Conservation (phyloP, 2,888 invertebrate genomes). For the Drosophila setosimentum region DNA sequence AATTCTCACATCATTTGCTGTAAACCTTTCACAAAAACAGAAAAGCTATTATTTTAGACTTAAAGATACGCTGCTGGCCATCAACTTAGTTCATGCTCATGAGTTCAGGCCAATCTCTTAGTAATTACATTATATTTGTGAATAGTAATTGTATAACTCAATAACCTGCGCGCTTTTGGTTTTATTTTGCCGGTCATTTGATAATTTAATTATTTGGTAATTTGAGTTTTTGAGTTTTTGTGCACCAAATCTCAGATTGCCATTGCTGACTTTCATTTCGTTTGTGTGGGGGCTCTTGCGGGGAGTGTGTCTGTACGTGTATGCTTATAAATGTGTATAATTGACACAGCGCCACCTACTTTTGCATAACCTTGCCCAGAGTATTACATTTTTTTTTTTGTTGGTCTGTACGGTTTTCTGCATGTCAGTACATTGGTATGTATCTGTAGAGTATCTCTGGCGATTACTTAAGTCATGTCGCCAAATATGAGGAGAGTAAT, state of each 20-base stretch:
- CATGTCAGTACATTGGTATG: not conserved
- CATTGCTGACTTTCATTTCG: conserved; percentile 72
- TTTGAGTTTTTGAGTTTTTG: conserved; percentile 48
- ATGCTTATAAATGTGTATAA: conserved; percentile 19
- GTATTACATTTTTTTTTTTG: conserved; percentile 56
- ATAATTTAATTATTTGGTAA: conserved; percentile 71
- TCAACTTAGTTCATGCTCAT: conserved; percentile 7
- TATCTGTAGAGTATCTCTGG: conserved; percentile 11
- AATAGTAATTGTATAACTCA: conserved; percentile 9
- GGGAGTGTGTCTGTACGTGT: not conserved
- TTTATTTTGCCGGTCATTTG: conserved; percentile 44
- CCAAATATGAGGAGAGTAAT: not conserved
- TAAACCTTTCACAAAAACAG: conserved; percentile 65
- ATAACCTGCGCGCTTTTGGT: conserved; percentile 11
- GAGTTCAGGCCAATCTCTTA: conserved; percentile 17
- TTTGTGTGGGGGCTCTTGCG: not conserved
- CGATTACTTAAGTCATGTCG: conserved; percentile 29
- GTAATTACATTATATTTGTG: conserved; percentile 14
- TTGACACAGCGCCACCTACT: conserved; percentile 70
- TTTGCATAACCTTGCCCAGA: conserved; percentile 65
- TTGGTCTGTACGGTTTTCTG: conserved; percentile 34
- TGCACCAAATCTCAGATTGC: conserved; percentile 60
- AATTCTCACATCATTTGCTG: conserved; percentile 63
- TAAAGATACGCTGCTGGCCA: conserved; percentile 14
- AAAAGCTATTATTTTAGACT: conserved; percentile 30